Percentiles rank a stretch among this genome's conserved stretches.
These are phyloP conservation scores for Chelonia mydas DNA, from an alignment of 2,797 vertebrate species.

Conservation along the genomic window DNA sequence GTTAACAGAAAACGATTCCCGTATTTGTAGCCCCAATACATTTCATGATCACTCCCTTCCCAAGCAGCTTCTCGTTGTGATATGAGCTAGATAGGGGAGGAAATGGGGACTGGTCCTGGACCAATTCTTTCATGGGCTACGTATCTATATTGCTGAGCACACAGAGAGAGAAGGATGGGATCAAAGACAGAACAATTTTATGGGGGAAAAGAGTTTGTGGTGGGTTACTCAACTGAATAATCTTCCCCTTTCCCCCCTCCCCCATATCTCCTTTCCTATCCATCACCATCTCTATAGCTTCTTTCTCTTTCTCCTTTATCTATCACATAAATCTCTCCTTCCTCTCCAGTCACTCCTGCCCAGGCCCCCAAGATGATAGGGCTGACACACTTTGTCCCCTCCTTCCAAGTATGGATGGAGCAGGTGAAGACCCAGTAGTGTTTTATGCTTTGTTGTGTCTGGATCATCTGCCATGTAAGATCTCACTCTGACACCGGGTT, in stretches of 20 bases:
- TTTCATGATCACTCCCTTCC: conserved; percentile 21
- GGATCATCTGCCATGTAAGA: neutral
- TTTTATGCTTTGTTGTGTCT: neutral
- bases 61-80: neutral
- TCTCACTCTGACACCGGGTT: neutral
- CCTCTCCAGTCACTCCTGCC: rapidly evolving
- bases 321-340: neutral
- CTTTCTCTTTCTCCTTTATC: neutral
- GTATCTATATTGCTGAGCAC: neutral
- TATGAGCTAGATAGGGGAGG: neutral
- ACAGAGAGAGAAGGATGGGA: neutral
- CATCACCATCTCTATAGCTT: neutral
- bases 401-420: neutral
- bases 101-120: neutral
- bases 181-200: conserved; percentile 37
- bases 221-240: neutral
- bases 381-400: neutral
- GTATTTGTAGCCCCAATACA: conserved; percentile 21
- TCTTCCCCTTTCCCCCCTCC: neutral
- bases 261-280: neutral
- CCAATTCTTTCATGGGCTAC: neutral
- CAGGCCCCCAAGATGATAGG: neutral
- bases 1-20: neutral
- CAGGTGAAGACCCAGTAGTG: neutral
- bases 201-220: neutral